Evolutionary conservation across 2,888 invertebrate genomes (phyloP), one percentile per base, ranked within the genome.

Genomic region (Allygus modestus): DNA sequence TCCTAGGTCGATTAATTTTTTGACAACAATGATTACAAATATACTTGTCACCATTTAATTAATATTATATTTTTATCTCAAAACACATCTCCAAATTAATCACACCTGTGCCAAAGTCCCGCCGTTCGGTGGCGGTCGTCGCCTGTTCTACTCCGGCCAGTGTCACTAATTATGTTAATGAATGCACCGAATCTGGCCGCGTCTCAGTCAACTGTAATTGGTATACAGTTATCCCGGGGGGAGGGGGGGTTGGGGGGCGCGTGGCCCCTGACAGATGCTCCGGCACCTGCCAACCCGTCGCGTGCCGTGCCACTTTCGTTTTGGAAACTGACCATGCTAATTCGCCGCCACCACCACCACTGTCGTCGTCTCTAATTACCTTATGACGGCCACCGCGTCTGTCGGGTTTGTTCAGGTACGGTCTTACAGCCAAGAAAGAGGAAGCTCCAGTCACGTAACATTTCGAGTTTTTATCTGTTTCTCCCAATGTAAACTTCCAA

Each of bases 301-400:
- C 81, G 81, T 81, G 61, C 81, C 77, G 77, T 46, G 77, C 77
- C 77, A 77, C 77, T 77, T 77, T 77, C 77, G 15, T 73, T 77
- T 51, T 77, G 46, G 46, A 77, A 77, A 77, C 77, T 77, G 77
- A 77, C 77, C 77, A 77, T 28, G 43, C 77, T 46, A 51, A 77
- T 77, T 77, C 46, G 12, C 41, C 23, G 51, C 46, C 77, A 77
- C 73, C 73, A 11, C 43, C 31, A 15, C 69, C 12, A 23, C 69
- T 33, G 69, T 33, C 69, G 31, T 33, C 69, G 37, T 17, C 15
- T 65, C 65, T 65, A 28, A 28, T 65, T 65, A 65, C 65, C 15
- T 2, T 0, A 17, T 28, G 28, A 65, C 65, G 17, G 65, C 31
- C 65, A 28, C 65, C 58, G 58, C 58, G 20, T 58, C n/a, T 58